Conservation (phyloP, 2,888 invertebrate genomes). For the Augochlorella aurata region DNA sequence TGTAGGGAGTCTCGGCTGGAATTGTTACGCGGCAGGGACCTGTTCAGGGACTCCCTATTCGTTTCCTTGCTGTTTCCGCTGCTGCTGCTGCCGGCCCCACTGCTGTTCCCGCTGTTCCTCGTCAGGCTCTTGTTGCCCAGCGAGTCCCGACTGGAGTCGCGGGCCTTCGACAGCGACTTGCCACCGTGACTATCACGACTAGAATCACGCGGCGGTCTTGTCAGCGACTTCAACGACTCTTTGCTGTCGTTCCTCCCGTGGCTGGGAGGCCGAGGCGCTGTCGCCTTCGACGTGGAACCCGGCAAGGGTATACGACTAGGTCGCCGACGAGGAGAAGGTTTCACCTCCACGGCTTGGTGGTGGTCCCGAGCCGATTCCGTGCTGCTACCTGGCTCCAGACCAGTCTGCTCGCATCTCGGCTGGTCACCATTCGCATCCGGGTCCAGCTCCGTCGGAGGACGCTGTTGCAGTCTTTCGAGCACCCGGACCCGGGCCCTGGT, state of each 20-base stretch:
- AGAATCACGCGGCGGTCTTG: constrained; percentile 75
- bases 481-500: constrained; percentile 90
- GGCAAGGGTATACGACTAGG: constrained; percentile 90
- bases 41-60: constrained; percentile 75
- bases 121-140: constrained; percentile 75
- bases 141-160: constrained; percentile 78
- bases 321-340: constrained; percentile 82
- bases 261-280: constrained; percentile 86
- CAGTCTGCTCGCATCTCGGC: constrained; percentile 77
- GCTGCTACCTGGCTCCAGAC: constrained; percentile 85
- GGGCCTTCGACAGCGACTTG: constrained; percentile 72
- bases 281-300: constrained; percentile 81
- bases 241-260: constrained; percentile 77
- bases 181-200: constrained; percentile 75
- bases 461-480: constrained; percentile 84
- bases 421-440: constrained; percentile 80
- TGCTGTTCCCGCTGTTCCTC: constrained; percentile 59
- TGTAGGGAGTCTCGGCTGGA: constrained; percentile 77
- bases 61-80: constrained; percentile 70
- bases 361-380: constrained; percentile 87
- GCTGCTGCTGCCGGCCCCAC: constrained; percentile 40
- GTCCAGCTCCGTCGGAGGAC: constrained; percentile 81
- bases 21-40: constrained; percentile 77
- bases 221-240: constrained; percentile 78
- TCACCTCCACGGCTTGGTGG: constrained; percentile 80